Evolutionary conservation across 92 coral and sea anemone species (phyloP).

Genomic region (Pocillopora meandrina): DNA sequence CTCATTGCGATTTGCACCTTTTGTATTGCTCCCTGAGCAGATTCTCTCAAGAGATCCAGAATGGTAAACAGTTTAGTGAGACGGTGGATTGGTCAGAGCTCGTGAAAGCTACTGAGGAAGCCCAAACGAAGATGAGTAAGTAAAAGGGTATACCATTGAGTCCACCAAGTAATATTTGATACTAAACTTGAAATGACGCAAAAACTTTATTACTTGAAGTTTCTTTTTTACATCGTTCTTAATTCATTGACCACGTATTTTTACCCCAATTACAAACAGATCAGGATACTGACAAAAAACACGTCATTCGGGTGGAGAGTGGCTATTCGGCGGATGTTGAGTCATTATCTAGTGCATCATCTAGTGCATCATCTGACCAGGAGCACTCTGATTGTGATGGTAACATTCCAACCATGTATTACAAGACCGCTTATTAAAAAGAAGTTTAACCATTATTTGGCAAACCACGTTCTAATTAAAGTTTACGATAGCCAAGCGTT

Average conservation of each 20-base stretch:
- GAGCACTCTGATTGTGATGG: background rate
- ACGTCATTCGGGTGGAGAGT: too few relatives aligned
- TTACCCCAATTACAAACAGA: background rate
- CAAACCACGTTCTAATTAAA: too few relatives aligned
- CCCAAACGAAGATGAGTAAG: background rate
- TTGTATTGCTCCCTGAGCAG: background rate
- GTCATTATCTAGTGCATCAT: background rate
- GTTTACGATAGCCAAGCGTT: too few relatives aligned
- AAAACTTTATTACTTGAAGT: too few relatives aligned
- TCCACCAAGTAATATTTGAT: accelerated
- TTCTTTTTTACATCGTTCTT: too few relatives aligned
- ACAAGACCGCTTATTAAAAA: too few relatives aligned
- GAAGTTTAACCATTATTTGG: too few relatives aligned
- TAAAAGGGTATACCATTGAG: background rate
- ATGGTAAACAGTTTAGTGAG: background rate
- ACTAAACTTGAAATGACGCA: too few relatives aligned
- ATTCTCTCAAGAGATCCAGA: background rate
- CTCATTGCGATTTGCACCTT: too few relatives aligned
- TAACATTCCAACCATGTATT: background rate
- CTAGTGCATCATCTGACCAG: background rate
- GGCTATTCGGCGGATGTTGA: background rate
- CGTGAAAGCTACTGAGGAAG: background rate
- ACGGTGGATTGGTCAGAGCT: background rate
- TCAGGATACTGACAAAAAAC: background rate
- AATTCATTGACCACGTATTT: too few relatives aligned